phyloP scores from a whole-genome alignment of 2,888 invertebrate genomes.

The Lutraria lutraria region DNA sequence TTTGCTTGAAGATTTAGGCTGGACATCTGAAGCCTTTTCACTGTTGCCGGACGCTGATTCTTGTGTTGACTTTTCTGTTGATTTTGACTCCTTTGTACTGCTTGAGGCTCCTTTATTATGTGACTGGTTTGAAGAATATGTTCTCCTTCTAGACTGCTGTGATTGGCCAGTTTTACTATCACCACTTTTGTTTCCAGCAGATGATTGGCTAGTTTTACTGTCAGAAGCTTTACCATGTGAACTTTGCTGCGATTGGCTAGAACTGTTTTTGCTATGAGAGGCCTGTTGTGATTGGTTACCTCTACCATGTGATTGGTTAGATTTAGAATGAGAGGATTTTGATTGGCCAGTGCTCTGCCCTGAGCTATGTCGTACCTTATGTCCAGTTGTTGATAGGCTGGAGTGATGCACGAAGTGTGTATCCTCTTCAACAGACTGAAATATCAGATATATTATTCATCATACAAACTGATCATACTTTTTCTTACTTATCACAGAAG shows the following conservation, averaged over 20 bases:
- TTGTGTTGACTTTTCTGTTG: conserved; percentile 35
- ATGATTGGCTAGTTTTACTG: conserved; percentile 66
- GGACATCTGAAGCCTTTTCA: conserved; percentile 43
- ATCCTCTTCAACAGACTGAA: conserved; percentile 69
- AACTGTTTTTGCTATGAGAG: conserved; percentile 60
- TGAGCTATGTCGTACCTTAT: conserved; percentile 67
- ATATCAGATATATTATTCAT: not conserved
- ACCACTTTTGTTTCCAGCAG: conserved; percentile 59
- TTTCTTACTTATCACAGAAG: too few species aligned
- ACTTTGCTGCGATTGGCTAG: conserved; percentile 66
- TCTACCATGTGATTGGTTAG: conserved; percentile 67
- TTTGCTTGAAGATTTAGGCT: conserved; percentile 26
- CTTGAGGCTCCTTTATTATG: conserved; percentile 49
- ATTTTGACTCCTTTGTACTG: conserved; percentile 46
- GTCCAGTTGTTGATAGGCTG: conserved; percentile 67
- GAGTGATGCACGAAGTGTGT: conserved; percentile 63
- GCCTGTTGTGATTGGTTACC: conserved; percentile 59
- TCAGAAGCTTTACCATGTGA: conserved; percentile 60
- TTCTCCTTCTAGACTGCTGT: conserved; percentile 54
- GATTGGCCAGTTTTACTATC: conserved; percentile 64
- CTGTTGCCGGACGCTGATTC: conserved; percentile 27
- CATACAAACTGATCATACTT: not conserved
- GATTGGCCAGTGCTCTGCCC: conserved; percentile 64
- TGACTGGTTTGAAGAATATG: conserved; percentile 42
- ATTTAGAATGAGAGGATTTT: conserved; percentile 65